Conservation (phyloP, 2,113 vertebrate genomes). For the Burhinus bistriatus region DNA sequence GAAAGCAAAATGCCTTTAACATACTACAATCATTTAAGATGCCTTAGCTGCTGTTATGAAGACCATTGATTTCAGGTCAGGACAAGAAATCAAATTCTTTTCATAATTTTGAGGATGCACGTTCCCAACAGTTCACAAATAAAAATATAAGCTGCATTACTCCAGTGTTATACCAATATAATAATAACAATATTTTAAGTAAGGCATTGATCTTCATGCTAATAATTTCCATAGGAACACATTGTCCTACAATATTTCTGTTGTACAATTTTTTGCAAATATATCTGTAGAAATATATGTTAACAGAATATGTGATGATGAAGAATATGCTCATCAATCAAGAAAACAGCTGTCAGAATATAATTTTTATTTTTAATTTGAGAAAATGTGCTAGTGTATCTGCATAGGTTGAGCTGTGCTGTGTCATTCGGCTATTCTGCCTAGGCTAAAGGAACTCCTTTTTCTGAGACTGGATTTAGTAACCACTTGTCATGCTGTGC, state of each 20-base stretch:
- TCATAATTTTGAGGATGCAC: background rate
- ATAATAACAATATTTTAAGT: background rate
- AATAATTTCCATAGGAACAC: background rate
- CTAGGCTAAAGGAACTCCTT: background rate
- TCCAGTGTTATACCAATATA: background rate
- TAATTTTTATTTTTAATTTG: background rate
- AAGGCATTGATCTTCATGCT: background rate
- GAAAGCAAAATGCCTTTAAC: background rate
- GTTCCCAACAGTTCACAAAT: background rate
- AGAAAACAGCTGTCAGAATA: background rate
- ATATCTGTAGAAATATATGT: background rate
- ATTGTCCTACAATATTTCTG: background rate
- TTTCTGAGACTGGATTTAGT: background rate
- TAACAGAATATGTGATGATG: background rate
- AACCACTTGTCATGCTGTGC: background rate
- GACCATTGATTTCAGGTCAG: background rate
- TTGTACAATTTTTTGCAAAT: background rate
- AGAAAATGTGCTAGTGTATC: background rate
- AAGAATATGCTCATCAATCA: background rate
- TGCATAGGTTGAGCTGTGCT: background rate
- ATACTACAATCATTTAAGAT: fast-evolving
- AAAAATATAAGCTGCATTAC: background rate
- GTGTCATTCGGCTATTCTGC: background rate
- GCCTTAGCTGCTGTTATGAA: background rate
- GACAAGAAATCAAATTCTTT: background rate